A percentile compares a stretch with the other conserved stretches of the same genome.
Conservation (phyloP, 2,888 invertebrate genomes). For the Julus scanicus region DNA sequence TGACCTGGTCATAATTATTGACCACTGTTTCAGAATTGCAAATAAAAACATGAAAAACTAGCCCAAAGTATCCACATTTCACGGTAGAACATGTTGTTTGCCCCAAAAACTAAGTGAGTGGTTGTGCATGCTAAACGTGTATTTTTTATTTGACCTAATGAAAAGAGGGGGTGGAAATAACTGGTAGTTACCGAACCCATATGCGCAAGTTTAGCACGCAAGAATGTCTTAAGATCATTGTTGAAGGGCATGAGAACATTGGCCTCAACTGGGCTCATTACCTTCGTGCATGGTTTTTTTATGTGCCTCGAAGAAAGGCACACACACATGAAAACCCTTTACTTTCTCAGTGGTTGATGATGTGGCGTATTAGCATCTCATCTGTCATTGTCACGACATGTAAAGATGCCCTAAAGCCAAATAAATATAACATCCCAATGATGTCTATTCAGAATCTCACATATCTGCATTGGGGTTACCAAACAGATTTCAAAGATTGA, state of each 20-base stretch:
- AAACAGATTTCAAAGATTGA: neutral
- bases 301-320: neutral
- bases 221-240: neutral
- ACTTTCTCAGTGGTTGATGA: neutral
- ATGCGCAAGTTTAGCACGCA: conserved; percentile 15
- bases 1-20: too few relatives aligned
- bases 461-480: neutral
- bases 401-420: neutral
- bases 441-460: neutral
- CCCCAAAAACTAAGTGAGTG: too few relatives aligned
- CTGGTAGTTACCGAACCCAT: conserved; percentile 1
- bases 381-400: conserved; percentile 15
- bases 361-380: neutral
- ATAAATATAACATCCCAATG: too few relatives aligned
- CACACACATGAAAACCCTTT: neutral
- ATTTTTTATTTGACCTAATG: neutral
- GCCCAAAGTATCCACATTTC: too few relatives aligned
- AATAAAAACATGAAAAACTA: too few relatives aligned
- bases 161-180: conserved; percentile 33
- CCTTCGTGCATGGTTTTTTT: neutral
- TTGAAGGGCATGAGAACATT: conserved; percentile 25
- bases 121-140: neutral
- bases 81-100: too few relatives aligned
- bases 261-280: neutral
- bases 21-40: too few relatives aligned